Base-by-base conservation (phyloP, 2,888 invertebrate genomes). In the Scelioninae gen. 1 region DNA sequence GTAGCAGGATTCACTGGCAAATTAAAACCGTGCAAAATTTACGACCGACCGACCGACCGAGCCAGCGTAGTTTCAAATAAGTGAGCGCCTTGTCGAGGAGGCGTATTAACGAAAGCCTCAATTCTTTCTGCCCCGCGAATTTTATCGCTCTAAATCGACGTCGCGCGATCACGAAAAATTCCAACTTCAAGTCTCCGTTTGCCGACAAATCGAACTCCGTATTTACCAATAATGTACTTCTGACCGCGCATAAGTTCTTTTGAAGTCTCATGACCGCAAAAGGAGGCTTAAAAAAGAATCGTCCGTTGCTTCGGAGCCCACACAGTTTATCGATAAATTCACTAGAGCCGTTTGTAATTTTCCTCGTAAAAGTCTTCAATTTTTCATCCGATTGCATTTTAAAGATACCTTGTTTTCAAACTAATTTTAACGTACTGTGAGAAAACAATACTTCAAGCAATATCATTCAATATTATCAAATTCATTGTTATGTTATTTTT, bases 1-100 rank as follows among this genome's bases (percentile, higher is more conserved):
- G 55, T 49, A 51, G 60, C 75, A 74, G 45, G 71, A 71, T 78
- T 65, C 79, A 38, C 80, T 53, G 60, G 75, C 81, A 88, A 88
- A 88, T 88, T 88, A 88, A 88, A 88, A 88, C 87, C 87, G 75
- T 85, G 78, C 83, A 84, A 84, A 82, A 88, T 88, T 88, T 88
- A 88, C 87, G 77, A 69, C 34, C 58, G 60, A 11, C 47, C 58
- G 60, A 11, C 47, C 81, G 49, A 47, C 53, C 23, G 49, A 85
- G 83, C 84, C 77, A 85, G 85, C 85, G 86, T 63, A 84, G 85
- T 84, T 85, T 86, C 85, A 87, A 86, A 88, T 87, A 88, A 87
- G 86, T 72, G 86, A 83, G 84, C 84, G 83, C 85, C 40, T 16
- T 56, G 32, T 34, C 84, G 83, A 85, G 85, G 86, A 87, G 86